Evolutionary conservation across 1,140 invertebrate genomes (phyloP).

Genomic region (Solen grandis): DNA sequence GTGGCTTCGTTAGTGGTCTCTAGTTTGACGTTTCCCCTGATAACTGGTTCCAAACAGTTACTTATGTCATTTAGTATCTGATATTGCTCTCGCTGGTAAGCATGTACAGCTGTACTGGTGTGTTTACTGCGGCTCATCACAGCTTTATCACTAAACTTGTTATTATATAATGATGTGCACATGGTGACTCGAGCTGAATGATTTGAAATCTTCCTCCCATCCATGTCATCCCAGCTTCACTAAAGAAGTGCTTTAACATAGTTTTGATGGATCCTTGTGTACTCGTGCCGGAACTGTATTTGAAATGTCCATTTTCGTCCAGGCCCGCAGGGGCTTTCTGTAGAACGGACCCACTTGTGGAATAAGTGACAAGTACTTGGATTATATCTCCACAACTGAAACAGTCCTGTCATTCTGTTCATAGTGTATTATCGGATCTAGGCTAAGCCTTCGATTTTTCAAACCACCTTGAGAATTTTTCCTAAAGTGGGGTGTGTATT

Average conservation of each 20-base stretch:
- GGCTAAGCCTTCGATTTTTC: neutral
- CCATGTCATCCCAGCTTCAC: neutral
- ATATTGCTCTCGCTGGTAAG: constrained; percentile 6
- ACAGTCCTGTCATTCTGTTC: neutral
- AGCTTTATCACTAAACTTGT: neutral
- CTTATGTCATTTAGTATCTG: neutral
- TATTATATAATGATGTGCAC: constrained; percentile 3
- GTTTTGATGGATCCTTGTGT: neutral
- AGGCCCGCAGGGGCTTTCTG: neutral
- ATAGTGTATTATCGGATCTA: neutral
- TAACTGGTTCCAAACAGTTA: neutral
- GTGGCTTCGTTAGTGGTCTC: no score
- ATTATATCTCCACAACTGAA: constrained; percentile 5
- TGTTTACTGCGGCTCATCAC: constrained; percentile 13
- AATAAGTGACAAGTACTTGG: neutral
- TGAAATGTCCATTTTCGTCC: neutral
- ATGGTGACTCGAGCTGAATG: neutral
- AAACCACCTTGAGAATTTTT: constrained; percentile 26
- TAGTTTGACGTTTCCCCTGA: no score
- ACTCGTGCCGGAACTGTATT: neutral
- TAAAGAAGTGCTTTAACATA: neutral
- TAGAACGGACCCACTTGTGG: neutral
- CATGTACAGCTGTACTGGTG: neutral
- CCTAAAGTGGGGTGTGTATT: neutral
- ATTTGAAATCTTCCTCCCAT: neutral